Evolutionary conservation across 1,140 invertebrate species (phyloP), one percentile per base, ranked within the genome.

Genomic region (Bombus sylvicola): DNA sequence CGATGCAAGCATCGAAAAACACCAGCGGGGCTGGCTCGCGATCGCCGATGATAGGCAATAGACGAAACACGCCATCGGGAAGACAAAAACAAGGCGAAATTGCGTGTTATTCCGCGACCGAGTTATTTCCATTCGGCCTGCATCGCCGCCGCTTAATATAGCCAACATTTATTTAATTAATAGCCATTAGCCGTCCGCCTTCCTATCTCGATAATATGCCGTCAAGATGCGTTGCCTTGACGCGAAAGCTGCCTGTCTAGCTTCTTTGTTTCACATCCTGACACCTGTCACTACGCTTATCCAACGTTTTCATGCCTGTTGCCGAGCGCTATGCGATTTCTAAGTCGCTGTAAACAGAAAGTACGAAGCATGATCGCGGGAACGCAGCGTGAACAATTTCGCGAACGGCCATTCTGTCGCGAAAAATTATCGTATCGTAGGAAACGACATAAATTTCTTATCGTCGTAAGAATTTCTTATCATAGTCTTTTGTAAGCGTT

Each of bases 121-220:
- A 41, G 87, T 88, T 92, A 93, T 93, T 93, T 93, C 87, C 81
- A 88, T 87, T 28, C 87, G 88, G 64, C 80, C 87, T 85, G 85
- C 83, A 91, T 92, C 89, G 91, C 66, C 73, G 78, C 69, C 88
- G 87, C 85, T 89, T 89, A 75, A 91, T 93, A 93, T 84, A 93
- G 88, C 89, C 47, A 88, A 71, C 84, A 89, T 92, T 93, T 92
- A 90, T 93, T 92, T 93, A 93, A 93, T 93, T 93, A 93, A 93
- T 92, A 92, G 91, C 92, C 88, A 93, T 93, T 93, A 93, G 91
- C 87, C 72, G 74, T 34, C 31, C 83, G 69, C 64, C 81, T 84
- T 89, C 69, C 71, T 77, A 90, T 92, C 88, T 72, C 85, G 79
- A 83, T 72, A 64, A 69, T 75, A 37, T 47, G n/a, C 53, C 0